These are phyloP conservation scores for Glossophaga mutica DNA, from an alignment of 2,797 vertebrate genomes.

Conservation along the genomic window DNA sequence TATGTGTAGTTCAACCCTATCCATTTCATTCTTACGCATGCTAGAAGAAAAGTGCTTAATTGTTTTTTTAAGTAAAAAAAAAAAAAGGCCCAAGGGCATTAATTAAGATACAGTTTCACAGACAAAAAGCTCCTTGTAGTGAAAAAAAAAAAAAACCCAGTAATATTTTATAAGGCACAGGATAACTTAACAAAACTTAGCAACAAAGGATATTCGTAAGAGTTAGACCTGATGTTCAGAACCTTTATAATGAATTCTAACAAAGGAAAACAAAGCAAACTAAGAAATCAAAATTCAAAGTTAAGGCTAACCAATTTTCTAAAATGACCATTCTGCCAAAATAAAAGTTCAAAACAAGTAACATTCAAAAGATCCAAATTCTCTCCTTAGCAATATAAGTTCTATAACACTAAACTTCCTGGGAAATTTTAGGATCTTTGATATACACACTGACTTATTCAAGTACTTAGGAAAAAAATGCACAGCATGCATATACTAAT, in stretches of 20 bases:
- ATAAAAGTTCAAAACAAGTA: neutral
- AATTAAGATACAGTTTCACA: neutral
- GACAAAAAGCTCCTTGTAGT: neutral
- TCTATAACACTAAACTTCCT: neutral
- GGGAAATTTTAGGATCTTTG: neutral
- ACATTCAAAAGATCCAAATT: neutral
- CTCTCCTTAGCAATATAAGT: neutral
- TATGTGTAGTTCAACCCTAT: neutral
- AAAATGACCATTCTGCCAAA: neutral
- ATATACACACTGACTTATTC: neutral
- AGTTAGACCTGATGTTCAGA: neutral
- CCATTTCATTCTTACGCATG: neutral
- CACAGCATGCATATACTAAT: neutral
- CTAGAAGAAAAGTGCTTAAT: neutral
- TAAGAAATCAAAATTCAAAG: neutral
- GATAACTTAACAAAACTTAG: neutral
- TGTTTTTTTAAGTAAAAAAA: neutral
- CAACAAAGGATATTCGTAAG: slow-evolving; percentile 2
- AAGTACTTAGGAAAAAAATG: neutral
- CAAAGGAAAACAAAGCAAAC: neutral
- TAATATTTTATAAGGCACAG: neutral
- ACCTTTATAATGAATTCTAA: slow-evolving; percentile 21
- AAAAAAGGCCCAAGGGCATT: neutral
- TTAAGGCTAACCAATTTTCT: neutral
- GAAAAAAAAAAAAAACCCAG: slow-evolving; percentile 27